A percentile compares a stretch with the other conserved stretches of the same genome.
Conservation (phyloP, 2,113 vertebrate genomes). For the Tiliqua scincoides region DNA sequence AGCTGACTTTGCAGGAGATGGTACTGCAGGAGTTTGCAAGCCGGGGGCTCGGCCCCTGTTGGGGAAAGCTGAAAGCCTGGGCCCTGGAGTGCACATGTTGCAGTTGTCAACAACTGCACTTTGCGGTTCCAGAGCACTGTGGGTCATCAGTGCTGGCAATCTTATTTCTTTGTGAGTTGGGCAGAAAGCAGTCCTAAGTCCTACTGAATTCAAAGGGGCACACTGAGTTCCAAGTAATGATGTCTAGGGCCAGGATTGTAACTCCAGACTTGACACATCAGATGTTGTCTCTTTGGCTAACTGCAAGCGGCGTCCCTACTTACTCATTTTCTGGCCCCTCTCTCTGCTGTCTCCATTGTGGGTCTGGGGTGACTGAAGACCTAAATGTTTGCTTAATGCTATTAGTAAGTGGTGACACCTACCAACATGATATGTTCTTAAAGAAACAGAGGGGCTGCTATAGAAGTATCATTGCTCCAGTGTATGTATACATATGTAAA, state of each 20-base stretch:
- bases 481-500: too few relatives aligned
- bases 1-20: conserved; percentile 12
- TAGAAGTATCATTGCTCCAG: too few relatives aligned
- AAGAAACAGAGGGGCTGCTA: too few relatives aligned
- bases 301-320: neutral
- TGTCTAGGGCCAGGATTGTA: neutral
- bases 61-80: neutral
- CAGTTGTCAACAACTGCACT: neutral
- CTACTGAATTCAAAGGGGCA: too few relatives aligned
- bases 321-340: neutral
- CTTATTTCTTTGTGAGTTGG: neutral
- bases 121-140: neutral
- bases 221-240: neutral
- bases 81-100: too few relatives aligned
- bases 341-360: neutral
- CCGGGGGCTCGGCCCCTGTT: neutral
- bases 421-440: neutral
- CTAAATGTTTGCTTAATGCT: too few relatives aligned
- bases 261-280: neutral
- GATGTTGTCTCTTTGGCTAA: neutral
- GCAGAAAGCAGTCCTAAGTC: neutral
- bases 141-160: neutral
- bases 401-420: neutral
- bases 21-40: neutral
- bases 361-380: too few relatives aligned